Evolutionary conservation across 2,888 invertebrate species (phyloP).

Genomic region (Sinohyriopsis cumingii): DNA sequence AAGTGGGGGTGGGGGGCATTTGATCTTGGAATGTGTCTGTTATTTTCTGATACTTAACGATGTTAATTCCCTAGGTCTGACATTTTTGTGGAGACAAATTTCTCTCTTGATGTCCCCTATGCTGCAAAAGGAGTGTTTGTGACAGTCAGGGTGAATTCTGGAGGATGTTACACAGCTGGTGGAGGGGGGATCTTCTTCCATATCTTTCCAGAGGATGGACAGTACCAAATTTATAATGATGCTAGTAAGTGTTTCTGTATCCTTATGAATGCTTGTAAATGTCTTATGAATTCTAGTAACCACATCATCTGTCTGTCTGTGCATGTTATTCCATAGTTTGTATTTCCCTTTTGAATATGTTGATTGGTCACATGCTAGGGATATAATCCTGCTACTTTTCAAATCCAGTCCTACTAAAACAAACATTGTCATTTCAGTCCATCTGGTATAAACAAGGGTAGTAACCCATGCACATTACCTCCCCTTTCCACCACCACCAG

Average conservation of each 20-base stretch:
- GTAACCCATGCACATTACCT: too few relatives aligned
- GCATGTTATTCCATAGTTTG: too few relatives aligned
- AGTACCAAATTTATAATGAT: slow-evolving; percentile 53
- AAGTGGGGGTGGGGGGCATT: too few relatives aligned
- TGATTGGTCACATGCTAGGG: too few relatives aligned
- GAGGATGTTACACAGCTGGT: slow-evolving; percentile 62
- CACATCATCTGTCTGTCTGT: not conserved
- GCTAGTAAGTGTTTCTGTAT: slow-evolving; percentile 49
- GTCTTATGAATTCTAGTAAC: not conserved
- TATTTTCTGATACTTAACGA: too few relatives aligned
- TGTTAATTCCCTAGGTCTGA: slow-evolving; percentile 54
- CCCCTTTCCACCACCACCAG: too few relatives aligned
- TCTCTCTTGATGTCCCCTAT: slow-evolving; percentile 51
- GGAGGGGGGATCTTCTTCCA: slow-evolving; percentile 66
- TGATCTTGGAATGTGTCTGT: too few relatives aligned
- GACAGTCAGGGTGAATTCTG: slow-evolving; percentile 63
- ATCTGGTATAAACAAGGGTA: too few relatives aligned
- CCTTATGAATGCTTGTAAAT: not conserved
- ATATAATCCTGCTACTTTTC: too few relatives aligned
- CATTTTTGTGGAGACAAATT: slow-evolving; percentile 53
- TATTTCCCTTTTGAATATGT: too few relatives aligned
- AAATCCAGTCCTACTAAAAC: too few relatives aligned
- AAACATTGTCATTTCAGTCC: too few relatives aligned
- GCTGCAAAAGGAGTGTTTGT: slow-evolving; percentile 63
- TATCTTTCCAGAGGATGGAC: slow-evolving; percentile 49